A percentile compares a stretch with the other conserved stretches of the same genome.
Conservation (phyloP, 2,888 invertebrate genomes). For the Agrotis ipsilon region DNA sequence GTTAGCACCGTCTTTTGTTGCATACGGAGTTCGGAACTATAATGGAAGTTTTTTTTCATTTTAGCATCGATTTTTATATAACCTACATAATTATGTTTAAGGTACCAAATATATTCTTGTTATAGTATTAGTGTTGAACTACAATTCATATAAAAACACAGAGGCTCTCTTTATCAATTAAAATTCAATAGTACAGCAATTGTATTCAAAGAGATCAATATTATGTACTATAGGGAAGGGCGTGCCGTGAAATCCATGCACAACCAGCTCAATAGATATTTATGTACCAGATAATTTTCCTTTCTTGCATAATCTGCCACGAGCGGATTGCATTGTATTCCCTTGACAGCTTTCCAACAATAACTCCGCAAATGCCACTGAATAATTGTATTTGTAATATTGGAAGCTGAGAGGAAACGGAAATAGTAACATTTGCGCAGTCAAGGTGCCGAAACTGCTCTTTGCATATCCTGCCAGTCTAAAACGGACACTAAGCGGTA, state of each 20-base stretch:
- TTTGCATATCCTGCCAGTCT: not conserved
- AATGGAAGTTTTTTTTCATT: too few relatives aligned
- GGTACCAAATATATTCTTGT: too few relatives aligned
- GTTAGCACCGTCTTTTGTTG: slow-evolving; percentile 7
- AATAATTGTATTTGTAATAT: slow-evolving; percentile 40
- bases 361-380: slow-evolving; percentile 42
- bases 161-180: slow-evolving; percentile 3
- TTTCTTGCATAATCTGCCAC: slow-evolving; percentile 38
- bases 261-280: slow-evolving; percentile 15
- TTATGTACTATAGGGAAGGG: slow-evolving; percentile 21
- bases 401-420: slow-evolving; percentile 22
- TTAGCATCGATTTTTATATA: too few relatives aligned
- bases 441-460: slow-evolving; percentile 5
- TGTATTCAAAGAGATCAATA: slow-evolving; percentile 14
- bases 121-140: too few relatives aligned
- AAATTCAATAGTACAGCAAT: slow-evolving; percentile 36
- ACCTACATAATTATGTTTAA: too few relatives aligned
- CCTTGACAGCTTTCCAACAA: slow-evolving; percentile 54
- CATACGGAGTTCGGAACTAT: not conserved
- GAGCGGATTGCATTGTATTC: slow-evolving; percentile 38
- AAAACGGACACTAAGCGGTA: too few relatives aligned
- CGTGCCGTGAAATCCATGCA: slow-evolving; percentile 4
- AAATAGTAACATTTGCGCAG: slow-evolving; percentile 28
- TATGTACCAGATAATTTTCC: slow-evolving; percentile 35
- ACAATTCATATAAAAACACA: too few relatives aligned